These are phyloP conservation scores for Hanleya hanleyi DNA, from an alignment of 2,888 invertebrate genomes.

Conservation along the genomic window DNA sequence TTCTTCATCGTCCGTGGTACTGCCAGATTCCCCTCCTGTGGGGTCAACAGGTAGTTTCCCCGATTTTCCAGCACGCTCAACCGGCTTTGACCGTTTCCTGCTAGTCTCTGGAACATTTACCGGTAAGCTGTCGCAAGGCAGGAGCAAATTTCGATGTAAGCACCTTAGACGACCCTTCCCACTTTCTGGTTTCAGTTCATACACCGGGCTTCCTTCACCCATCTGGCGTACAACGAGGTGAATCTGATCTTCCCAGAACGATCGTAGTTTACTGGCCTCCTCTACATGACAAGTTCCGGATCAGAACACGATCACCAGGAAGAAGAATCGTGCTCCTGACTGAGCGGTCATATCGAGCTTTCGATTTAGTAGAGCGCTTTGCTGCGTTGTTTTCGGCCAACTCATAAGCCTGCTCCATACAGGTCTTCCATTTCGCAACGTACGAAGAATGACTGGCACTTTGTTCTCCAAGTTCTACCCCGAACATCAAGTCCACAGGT, in stretches of 20 bases:
- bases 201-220: constrained; percentile 17
- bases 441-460: background rate
- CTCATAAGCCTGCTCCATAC: constrained; percentile 9
- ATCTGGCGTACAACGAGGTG: background rate
- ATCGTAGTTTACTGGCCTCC: constrained; percentile 17
- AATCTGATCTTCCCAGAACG: constrained; percentile 21
- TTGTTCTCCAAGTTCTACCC: background rate
- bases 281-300: constrained; percentile 8
- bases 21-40: too few species aligned
- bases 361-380: background rate
- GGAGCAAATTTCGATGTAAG: constrained; percentile 19
- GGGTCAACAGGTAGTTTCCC: too few species aligned
- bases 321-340: background rate
- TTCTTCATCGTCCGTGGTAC: too few species aligned
- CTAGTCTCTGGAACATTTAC: too few species aligned
- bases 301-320: constrained; percentile 14
- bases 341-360: background rate
- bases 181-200: constrained; percentile 10
- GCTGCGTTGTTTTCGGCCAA: background rate
- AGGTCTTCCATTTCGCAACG: background rate
- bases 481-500: constrained; percentile 14
- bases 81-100: too few species aligned
- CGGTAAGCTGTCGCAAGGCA: constrained; percentile 10
- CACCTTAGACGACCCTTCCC: background rate
- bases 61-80: too few species aligned